Evolutionary conservation across 1,140 invertebrate genomes (phyloP).

Genomic region (Drosophila sturtevanti): DNA sequence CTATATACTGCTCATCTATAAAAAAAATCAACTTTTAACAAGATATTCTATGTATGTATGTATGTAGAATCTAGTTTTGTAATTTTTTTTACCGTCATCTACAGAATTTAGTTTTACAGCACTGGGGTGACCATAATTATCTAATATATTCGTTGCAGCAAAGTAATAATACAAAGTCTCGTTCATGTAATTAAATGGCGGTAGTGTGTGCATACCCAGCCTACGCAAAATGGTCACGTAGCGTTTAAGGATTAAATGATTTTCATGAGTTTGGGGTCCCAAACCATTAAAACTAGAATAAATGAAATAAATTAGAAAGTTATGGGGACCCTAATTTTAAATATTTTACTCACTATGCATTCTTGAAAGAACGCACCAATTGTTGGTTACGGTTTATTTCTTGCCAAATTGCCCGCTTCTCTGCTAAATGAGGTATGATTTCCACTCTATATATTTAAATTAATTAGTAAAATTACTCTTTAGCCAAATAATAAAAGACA

Average conservation of each 20-base stretch:
- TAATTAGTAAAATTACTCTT: neutral
- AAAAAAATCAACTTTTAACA: constrained; percentile 17
- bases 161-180: constrained; percentile 75
- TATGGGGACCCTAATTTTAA: neutral
- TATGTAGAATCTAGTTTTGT: too few relatives aligned
- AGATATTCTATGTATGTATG: too few relatives aligned
- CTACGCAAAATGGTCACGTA: constrained; percentile 58
- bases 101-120: constrained; percentile 58
- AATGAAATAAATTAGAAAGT: neutral
- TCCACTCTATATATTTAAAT: constrained; percentile 87
- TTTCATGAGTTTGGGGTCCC: constrained; percentile 69
- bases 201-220: constrained; percentile 51
- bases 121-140: constrained; percentile 60
- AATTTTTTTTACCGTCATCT: constrained; percentile 49
- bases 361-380: constrained; percentile 55
- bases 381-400: constrained; percentile 83
- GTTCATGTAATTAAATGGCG: constrained; percentile 62
- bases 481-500: neutral
- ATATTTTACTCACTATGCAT: constrained; percentile 56
- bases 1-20: constrained; percentile 96
- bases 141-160: constrained; percentile 64
- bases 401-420: constrained; percentile 90
- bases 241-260: constrained; percentile 56
- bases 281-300: constrained; percentile 60
- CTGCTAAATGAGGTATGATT: constrained; percentile 93